Percentiles rank a stretch among this genome's conserved stretches.
Conservation (phyloP, 2,888 invertebrate genomes). For the Ochlodes sylvanus region DNA sequence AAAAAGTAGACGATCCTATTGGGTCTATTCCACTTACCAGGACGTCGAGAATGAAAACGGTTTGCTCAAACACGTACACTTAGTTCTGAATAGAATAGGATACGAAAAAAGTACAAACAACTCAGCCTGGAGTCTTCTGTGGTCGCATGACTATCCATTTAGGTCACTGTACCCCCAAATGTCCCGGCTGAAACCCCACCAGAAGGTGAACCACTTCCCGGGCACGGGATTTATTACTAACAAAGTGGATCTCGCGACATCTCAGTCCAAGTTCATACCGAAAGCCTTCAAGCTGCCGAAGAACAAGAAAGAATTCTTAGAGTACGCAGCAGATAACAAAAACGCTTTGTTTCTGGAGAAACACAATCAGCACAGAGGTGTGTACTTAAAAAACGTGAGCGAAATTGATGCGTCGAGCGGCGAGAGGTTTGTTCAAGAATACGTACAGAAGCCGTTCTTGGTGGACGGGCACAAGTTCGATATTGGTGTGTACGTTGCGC, state of each 20-base stretch:
- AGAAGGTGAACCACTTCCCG: constrained; percentile 96
- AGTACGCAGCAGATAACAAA: constrained; percentile 88
- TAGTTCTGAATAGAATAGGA: constrained; percentile 90
- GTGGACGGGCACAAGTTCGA: constrained; percentile 98
- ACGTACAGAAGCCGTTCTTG: constrained; percentile 93
- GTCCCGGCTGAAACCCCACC: constrained; percentile 87
- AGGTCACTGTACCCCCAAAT: constrained; percentile 77
- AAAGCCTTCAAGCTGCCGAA: constrained; percentile 94
- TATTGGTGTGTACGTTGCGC: constrained; percentile 96
- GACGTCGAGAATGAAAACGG: constrained; percentile 86
- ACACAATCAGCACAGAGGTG: constrained; percentile 95
- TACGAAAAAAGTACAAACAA: constrained; percentile 85
- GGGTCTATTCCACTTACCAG: constrained; percentile 84
- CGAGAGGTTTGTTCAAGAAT: constrained; percentile 96
- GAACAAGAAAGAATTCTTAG: constrained; percentile 88
- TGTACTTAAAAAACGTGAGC: constrained; percentile 88
- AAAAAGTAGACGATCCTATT: constrained; percentile 68
- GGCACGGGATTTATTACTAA: constrained; percentile 97
- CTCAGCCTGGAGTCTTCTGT: constrained; percentile 93
- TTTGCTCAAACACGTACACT: constrained; percentile 92
- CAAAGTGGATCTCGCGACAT: constrained; percentile 94
- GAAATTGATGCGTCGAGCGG: constrained; percentile 89
- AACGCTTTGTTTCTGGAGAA: constrained; percentile 94
- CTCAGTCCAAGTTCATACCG: constrained; percentile 92
- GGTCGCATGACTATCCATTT: constrained; percentile 98